phyloP scores from a whole-genome alignment of 2,888 invertebrate genomes.

The Idaea aversata region DNA sequence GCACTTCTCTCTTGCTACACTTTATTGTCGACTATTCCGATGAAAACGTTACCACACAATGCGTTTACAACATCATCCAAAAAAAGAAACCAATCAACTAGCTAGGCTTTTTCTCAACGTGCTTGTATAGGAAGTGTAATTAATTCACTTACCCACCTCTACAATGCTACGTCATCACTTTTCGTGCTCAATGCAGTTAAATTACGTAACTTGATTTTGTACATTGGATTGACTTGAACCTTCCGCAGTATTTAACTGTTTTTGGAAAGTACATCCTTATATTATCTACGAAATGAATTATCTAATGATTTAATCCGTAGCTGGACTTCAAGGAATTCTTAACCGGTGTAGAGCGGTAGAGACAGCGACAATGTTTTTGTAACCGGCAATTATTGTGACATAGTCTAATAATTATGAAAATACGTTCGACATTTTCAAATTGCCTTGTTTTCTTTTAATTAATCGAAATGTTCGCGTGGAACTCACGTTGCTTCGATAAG shows the following conservation, averaged over 20 bases:
- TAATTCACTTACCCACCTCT: not conserved
- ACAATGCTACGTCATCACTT: slow-evolving; percentile 33
- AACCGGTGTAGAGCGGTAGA: slow-evolving; percentile 46
- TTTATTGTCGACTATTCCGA: slow-evolving; percentile 35
- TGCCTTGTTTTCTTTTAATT: slow-evolving; percentile 25
- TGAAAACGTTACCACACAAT: slow-evolving; percentile 43
- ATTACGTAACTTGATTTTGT: slow-evolving; percentile 24
- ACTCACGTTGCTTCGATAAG: slow-evolving; percentile 16
- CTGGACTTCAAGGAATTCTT: not conserved
- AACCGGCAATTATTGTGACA: slow-evolving; percentile 62
- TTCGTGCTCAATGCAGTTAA: slow-evolving; percentile 23
- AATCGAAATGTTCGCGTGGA: slow-evolving; percentile 17
- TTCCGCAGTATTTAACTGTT: slow-evolving; percentile 11
- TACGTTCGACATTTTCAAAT: slow-evolving; percentile 38
- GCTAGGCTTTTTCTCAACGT: slow-evolving; percentile 26
- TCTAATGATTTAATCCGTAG: not conserved
- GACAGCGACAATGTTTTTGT: slow-evolving; percentile 44
- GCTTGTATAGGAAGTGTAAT: slow-evolving; percentile 13
- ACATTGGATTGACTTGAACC: slow-evolving; percentile 20
- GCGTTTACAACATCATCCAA: slow-evolving; percentile 17
- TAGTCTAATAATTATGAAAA: slow-evolving; percentile 71
- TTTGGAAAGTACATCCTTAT: not conserved
- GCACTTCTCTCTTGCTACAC: slow-evolving; percentile 32
- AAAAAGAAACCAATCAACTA: slow-evolving; percentile 32
- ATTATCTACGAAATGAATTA: not conserved